Evolutionary conservation across 2,888 invertebrate species (phyloP).

Genomic region (Luperina nickerlii): DNA sequence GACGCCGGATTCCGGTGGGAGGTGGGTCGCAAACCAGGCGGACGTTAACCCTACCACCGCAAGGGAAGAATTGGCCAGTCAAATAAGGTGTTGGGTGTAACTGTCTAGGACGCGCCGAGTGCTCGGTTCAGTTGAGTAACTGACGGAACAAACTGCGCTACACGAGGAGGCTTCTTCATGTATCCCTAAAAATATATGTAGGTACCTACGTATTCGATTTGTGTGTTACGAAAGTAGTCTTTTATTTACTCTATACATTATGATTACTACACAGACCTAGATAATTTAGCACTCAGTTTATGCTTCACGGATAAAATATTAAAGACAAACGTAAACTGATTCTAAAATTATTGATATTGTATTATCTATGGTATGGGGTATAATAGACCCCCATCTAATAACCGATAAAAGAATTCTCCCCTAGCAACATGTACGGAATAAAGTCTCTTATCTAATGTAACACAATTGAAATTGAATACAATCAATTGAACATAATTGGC

Average conservation of each 20-base stretch:
- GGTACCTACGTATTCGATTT: neutral
- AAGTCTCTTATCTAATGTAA: conserved; percentile 27
- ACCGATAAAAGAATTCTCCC: neutral
- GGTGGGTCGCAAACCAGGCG: too few relatives aligned
- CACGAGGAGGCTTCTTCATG: too few relatives aligned
- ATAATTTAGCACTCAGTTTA: neutral
- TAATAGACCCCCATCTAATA: neutral
- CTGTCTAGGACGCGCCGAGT: too few relatives aligned
- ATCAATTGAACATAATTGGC: conserved; percentile 60
- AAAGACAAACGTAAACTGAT: neutral
- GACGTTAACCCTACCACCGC: too few relatives aligned
- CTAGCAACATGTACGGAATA: conserved; percentile 19
- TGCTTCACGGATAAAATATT: conserved; percentile 15
- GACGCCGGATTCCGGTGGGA: too few relatives aligned
- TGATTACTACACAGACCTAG: neutral
- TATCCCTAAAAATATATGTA: too few relatives aligned
- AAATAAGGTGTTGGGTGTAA: too few relatives aligned
- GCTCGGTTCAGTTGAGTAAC: too few relatives aligned
- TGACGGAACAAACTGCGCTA: too few relatives aligned
- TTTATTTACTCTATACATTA: neutral
- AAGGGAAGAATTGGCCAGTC: too few relatives aligned
- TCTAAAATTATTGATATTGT: neutral
- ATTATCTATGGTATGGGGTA: neutral
- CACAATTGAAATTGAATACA: conserved; percentile 51
- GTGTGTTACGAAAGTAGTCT: neutral